Conservation (phyloP, 2,113 vertebrate species). For the Argyrosomus japonicus region DNA sequence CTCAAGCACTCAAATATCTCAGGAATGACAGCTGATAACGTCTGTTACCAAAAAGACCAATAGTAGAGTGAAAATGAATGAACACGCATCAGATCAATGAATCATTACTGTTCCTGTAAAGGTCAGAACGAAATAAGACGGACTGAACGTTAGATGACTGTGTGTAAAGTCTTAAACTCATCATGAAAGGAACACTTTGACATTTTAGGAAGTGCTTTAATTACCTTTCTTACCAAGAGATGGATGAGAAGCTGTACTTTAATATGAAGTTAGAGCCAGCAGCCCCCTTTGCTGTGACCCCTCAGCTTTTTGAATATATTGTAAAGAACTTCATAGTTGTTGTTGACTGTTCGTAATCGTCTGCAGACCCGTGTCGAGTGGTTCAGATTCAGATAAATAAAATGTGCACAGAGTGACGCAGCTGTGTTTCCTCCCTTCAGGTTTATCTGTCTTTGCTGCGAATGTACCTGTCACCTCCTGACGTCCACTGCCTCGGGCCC, state of each 20-base stretch:
- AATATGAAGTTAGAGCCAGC: too few relatives aligned
- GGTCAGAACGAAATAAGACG: not conserved
- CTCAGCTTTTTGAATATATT: not conserved
- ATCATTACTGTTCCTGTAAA: not conserved
- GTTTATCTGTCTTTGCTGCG: constrained; percentile 96
- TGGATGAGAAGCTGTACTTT: not conserved
- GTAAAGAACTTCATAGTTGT: not conserved
- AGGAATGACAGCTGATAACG: constrained; percentile 6
- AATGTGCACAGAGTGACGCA: not conserved
- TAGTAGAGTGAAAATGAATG: not conserved
- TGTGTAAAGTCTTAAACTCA: not conserved
- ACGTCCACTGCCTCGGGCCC: constrained; percentile 94
- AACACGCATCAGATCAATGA: not conserved
- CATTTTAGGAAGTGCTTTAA: too few relatives aligned
- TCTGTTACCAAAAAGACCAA: not conserved
- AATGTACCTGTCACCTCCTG: constrained; percentile 98
- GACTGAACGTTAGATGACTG: not conserved
- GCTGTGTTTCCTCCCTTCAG: constrained; percentile 72
- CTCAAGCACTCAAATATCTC: not conserved
- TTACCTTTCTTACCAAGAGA: too few relatives aligned
- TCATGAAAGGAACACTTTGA: not conserved
- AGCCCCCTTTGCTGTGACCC: too few relatives aligned
- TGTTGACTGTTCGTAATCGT: not conserved
- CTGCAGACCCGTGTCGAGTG: too few relatives aligned
- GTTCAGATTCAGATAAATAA: not conserved